These are phyloP conservation scores for Pemphigus obesinymphae DNA, from an alignment of 1,140 invertebrate species.

Conservation along the genomic window DNA sequence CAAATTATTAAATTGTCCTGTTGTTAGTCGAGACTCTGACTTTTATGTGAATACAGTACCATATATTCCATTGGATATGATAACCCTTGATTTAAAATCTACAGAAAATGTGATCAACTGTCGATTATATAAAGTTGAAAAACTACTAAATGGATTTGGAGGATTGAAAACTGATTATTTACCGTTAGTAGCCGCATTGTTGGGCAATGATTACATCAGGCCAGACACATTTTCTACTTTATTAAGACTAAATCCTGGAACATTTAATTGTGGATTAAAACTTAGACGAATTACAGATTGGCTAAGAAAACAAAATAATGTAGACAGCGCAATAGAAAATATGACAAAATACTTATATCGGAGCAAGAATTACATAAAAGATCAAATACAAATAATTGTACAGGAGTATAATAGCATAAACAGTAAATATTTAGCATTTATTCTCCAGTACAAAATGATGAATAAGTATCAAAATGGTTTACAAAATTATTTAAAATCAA, in stretches of 20 bases:
- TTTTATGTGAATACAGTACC: conserved; percentile 80
- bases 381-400: conserved; percentile 38
- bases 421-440: conserved; percentile 26
- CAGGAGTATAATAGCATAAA: conserved; percentile 44
- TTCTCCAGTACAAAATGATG: conserved; percentile 36
- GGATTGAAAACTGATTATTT: conserved; percentile 49
- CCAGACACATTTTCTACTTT: conserved; percentile 62
- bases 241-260: conserved; percentile 56
- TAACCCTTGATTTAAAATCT: conserved; percentile 52
- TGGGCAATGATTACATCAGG: conserved; percentile 85
- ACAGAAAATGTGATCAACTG: conserved; percentile 55
- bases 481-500: conserved; percentile 43
- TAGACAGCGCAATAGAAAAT: conserved; percentile 65
- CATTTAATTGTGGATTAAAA: conserved; percentile 56
- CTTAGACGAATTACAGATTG: conserved; percentile 68
- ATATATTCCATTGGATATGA: conserved; percentile 72
- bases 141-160: conserved; percentile 62
- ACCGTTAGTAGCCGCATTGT: conserved; percentile 71
- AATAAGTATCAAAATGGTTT: conserved; percentile 42
- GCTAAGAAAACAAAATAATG: conserved; percentile 61
- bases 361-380: not conserved
- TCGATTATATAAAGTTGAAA: conserved; percentile 66
- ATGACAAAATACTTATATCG: conserved; percentile 45
- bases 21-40: conserved; percentile 86
- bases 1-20: conserved; percentile 68